Percentiles rank a stretch among this genome's conserved stretches.
Conservation (phyloP, 2,888 invertebrate species). For the Eupithecia exiguata region DNA sequence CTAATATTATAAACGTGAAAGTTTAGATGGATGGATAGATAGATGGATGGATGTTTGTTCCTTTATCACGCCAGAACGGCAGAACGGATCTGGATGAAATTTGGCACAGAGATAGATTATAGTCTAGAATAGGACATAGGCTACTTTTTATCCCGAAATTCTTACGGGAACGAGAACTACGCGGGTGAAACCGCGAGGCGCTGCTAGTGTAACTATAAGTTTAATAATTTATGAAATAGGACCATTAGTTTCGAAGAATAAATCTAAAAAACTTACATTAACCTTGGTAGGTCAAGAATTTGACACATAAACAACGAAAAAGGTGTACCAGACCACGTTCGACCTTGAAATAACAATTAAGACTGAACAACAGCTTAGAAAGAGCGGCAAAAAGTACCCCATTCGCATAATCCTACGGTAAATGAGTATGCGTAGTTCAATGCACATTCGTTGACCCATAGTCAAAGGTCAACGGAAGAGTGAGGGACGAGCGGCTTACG, state of each 20-base stretch:
- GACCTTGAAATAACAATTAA: constrained; percentile 7
- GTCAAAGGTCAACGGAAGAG: constrained; percentile 31
- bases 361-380: constrained; percentile 16
- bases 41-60: no score
- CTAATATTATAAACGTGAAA: no score
- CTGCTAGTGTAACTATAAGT: no score
- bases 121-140: no score
- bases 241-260: neutral
- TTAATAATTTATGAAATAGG: neutral
- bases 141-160: no score
- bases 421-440: constrained; percentile 25
- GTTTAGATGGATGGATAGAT: no score
- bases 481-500: constrained; percentile 6
- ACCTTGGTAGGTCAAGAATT: constrained; percentile 1
- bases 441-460: constrained; percentile 30
- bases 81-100: no score
- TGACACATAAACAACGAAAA: neutral
- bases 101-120: no score
- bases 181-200: no score
- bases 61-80: no score
- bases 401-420: constrained; percentile 32
- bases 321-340: constrained; percentile 8
- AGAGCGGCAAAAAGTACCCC: constrained; percentile 30
- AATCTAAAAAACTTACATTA: neutral
- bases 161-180: no score